These are phyloP conservation scores for Plodia interpunctella DNA, from an alignment of 1,140 invertebrate genomes.

Conservation along the genomic window DNA sequence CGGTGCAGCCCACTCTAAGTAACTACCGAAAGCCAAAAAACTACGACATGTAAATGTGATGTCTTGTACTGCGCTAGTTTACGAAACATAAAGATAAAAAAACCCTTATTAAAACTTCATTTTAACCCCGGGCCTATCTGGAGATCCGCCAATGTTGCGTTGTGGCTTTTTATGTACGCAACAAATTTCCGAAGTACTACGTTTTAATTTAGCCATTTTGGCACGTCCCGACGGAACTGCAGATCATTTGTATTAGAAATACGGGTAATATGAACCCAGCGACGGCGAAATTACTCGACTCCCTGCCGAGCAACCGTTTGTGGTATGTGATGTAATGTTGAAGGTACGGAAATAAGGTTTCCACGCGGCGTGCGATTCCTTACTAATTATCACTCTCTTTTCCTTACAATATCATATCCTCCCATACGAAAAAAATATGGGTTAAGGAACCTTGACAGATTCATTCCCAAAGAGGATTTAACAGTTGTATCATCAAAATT, in stretches of 20 bases:
- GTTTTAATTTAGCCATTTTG: slow-evolving; percentile 61
- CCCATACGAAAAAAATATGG: too few relatives aligned
- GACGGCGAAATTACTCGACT: slow-evolving; percentile 43
- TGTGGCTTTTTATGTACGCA: slow-evolving; percentile 48
- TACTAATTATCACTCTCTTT: too few relatives aligned
- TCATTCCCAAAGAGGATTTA: too few relatives aligned
- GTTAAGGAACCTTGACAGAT: too few relatives aligned
- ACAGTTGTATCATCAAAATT: too few relatives aligned
- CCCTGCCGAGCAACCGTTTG: slow-evolving; percentile 6
- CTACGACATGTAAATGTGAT: too few relatives aligned
- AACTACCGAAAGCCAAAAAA: too few relatives aligned
- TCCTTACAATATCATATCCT: too few relatives aligned
- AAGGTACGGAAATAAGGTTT: neutral
- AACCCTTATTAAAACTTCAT: neutral
- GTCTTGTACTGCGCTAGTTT: too few relatives aligned
- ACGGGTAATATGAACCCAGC: slow-evolving; percentile 50
- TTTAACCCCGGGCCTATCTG: slow-evolving; percentile 24
- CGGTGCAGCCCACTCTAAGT: too few relatives aligned
- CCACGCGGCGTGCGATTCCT: too few relatives aligned
- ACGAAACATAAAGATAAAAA: neutral
- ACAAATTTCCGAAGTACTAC: slow-evolving; percentile 37
- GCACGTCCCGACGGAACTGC: slow-evolving; percentile 51
- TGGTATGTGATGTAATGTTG: neutral
- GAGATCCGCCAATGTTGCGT: slow-evolving; percentile 34
- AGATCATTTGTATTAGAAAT: slow-evolving; percentile 59